Conservation (phyloP, 2,113 vertebrate species). For the Anseranas semipalmata region DNA sequence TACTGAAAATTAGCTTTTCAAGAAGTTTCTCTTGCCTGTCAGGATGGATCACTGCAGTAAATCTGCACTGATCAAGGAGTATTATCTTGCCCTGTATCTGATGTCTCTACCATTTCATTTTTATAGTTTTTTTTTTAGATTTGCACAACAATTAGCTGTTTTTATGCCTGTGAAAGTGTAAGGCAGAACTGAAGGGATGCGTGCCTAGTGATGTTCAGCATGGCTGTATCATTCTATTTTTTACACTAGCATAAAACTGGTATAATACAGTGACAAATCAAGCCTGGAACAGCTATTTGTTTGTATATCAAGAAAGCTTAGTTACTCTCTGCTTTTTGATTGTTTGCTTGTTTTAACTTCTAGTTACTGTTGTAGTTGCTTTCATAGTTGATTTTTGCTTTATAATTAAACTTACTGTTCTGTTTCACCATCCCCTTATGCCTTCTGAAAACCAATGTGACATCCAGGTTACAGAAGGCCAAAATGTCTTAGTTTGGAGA, state of each 20-base stretch:
- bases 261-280: not conserved
- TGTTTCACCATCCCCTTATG: not conserved
- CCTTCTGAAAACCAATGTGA: not conserved
- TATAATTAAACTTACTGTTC: not conserved
- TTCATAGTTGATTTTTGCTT: not conserved
- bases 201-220: not conserved
- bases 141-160: not conserved
- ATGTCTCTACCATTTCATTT: slow-evolving; percentile 26
- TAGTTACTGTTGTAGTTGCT: not conserved
- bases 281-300: not conserved
- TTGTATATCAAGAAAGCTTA: not conserved
- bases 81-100: not conserved
- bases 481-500: not conserved
- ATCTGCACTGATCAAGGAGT: not conserved
- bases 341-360: not conserved
- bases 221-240: not conserved
- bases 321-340: not conserved
- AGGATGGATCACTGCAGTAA: not conserved
- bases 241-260: not conserved
- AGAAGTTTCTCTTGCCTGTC: not conserved
- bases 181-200: not conserved
- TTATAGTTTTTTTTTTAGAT: slow-evolving; percentile 24
- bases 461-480: not conserved
- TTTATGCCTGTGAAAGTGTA: not conserved
- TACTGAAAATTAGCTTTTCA: not conserved